Base-by-base conservation (phyloP, 2,797 vertebrate genomes). In the Halcyon chelicuti region DNA sequence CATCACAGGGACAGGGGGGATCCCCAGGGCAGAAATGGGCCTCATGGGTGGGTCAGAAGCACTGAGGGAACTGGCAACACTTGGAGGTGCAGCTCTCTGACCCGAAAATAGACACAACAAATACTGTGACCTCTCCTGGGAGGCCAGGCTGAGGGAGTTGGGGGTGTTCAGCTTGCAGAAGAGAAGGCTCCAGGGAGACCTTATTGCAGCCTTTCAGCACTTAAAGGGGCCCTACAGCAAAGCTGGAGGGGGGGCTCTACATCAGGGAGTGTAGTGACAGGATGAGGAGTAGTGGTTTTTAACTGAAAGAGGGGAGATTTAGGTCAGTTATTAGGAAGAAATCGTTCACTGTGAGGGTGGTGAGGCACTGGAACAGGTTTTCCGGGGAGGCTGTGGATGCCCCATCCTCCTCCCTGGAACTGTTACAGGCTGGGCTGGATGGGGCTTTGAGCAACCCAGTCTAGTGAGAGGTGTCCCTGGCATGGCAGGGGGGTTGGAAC, bases 41-140 rank as follows among this genome's bases (percentile, higher is more conserved):
- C 4, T 40, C 33, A 29, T 3, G 20, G 11, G 13, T 0, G 3
- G 28, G 6, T 19, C 7, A 14, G 14, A 28, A 33, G 44, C 26
- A 2, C 44, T 4, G 62, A 15, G 22, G 14, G 19, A 46, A 65
- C 31, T 21, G 55, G 19, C 29, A 6, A 60, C 7, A 2, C 21
- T 44, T 23, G 11, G 11, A 6, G 35, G 4, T 6, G 70, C 3
- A 22, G 25, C 31, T 17, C 13, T 29, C 25, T 23, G 17, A 3
- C 22, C 12, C 9, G 25, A 3, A 6, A 54, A 9, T 22, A 33
- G 42, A 46, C 3, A 5, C 49, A 39, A 12, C 25, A 62, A 57
- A 57, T 37, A 16, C 22, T 37, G 14, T 62, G 60, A 40, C 25
- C 26, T 62, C 8, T 28, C 37, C 39, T 40, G 18, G 40, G 39